Base-by-base conservation (phyloP, 2,113 vertebrate species). In the Lophura nycthemera region DNA sequence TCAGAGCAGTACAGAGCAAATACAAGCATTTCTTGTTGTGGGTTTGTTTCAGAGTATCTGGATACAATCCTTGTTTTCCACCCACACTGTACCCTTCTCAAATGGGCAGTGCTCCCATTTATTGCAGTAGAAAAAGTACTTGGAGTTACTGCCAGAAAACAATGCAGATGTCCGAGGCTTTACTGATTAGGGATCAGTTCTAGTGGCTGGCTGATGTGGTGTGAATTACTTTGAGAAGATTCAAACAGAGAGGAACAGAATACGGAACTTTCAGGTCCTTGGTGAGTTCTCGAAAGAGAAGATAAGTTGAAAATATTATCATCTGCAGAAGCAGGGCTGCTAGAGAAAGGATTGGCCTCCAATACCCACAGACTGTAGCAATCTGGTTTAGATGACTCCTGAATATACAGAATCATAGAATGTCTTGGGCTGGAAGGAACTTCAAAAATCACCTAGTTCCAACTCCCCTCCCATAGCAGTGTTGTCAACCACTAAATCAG, bases 11-110 rank as follows among this genome's bases (percentile, higher is more conserved):
- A 21, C 65, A 88, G 56, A 83, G 30, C 34, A 91, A 94, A 95
- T n/a, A 88, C 3, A 91, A 86, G 47, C 11, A 15, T 78, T 86
- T 82, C 57, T 78, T 90, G 69, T 64, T 86, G 72, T 48, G 77
- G 43, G 72, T 81, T 65, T 93, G 65, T 72, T 95, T 78, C 86
- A 93, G 57, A 81, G 15, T 82, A 81, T 70, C 79, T 92, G 88
- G 90, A 86, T 43, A 59, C 18, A 43, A 40, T 88, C 83, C 61
- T 95, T 8, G 1, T 83, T 93, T 94, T 75, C 52, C 61, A 90
- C 80, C 73, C 92, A 93, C 86, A 66, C 27, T 5, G 0, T 47
- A 86, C 25, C 69, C 34, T 90, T 88, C 38, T 81, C 65, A 66
- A 95, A 92, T 13, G 32, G 73, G 83, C n/a, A 86, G 67, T 0